These are phyloP conservation scores for Mesocricetus auratus DNA, from an alignment of 2,113 vertebrate genomes.

Conservation along the genomic window DNA sequence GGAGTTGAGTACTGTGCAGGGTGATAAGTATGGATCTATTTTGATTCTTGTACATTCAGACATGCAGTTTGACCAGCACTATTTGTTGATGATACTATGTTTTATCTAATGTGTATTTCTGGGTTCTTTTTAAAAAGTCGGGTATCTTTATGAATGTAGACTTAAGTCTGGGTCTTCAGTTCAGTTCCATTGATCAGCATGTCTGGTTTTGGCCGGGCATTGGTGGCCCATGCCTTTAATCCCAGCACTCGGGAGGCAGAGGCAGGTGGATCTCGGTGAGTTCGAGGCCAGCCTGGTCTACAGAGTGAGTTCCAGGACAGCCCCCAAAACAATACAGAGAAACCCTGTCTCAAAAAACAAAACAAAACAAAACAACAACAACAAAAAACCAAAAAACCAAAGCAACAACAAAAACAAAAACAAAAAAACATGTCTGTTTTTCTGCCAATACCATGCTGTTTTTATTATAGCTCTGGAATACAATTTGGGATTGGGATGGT, in stretches of 20 bases:
- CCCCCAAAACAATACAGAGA: too few relatives aligned
- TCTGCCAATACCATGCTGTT: neutral
- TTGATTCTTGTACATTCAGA: neutral
- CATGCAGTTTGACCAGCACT: neutral
- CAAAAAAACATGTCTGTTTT: neutral
- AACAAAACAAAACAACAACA: too few relatives aligned
- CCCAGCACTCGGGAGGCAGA: too few relatives aligned
- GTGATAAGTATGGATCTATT: neutral
- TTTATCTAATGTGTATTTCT: neutral
- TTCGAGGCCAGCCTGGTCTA: too few relatives aligned
- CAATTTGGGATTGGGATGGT: neutral
- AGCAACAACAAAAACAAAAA: too few relatives aligned
- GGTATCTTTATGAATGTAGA: neutral
- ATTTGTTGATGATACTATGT: neutral
- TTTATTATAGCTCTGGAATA: neutral
- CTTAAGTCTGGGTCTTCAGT: neutral
- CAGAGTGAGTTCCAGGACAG: too few relatives aligned
- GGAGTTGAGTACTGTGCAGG: neutral
- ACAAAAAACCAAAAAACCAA: too few relatives aligned
- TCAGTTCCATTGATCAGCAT: neutral
- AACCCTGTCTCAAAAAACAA: too few relatives aligned
- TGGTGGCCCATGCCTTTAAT: too few relatives aligned
- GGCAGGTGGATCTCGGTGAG: too few relatives aligned
- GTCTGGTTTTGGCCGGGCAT: neutral
- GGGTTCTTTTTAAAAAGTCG: neutral